phyloP scores from a whole-genome alignment of 2,797 vertebrate species.

The Schizopygopsis pylzovi region DNA sequence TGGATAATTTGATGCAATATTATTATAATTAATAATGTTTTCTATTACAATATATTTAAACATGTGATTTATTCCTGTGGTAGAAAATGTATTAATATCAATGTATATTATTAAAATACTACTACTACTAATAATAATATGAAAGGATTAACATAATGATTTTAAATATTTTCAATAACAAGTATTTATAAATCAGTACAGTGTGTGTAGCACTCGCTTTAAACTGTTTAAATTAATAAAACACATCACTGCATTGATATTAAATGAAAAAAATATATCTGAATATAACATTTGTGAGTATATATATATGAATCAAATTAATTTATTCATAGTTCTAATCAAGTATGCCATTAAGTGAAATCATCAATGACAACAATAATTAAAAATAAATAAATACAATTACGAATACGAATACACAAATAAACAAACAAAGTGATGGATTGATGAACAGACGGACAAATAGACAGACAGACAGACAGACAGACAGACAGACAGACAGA shows the following conservation, averaged over 20 bases:
- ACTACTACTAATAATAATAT: background rate
- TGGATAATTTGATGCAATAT: no score
- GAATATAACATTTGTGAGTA: background rate
- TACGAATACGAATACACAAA: no score
- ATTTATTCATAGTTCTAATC: background rate
- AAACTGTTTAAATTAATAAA: background rate
- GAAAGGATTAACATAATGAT: background rate
- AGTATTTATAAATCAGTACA: background rate
- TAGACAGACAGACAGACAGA: no score
- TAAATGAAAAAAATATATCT: background rate
- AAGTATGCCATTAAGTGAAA: background rate
- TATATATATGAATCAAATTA: background rate
- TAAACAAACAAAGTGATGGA: no score
- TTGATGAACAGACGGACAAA: no score
- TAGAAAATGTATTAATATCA: background rate
- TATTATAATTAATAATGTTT: no score
- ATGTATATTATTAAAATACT: background rate
- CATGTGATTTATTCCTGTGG: background rate
- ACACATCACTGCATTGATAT: background rate
- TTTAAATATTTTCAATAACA: background rate
- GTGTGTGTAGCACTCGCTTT: background rate
- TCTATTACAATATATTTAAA: background rate
- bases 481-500: no score
- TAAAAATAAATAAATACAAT: no score
- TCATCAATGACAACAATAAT: background rate